Base-by-base conservation (phyloP, 2,888 invertebrate species). In the Drosophila affinis region DNA sequence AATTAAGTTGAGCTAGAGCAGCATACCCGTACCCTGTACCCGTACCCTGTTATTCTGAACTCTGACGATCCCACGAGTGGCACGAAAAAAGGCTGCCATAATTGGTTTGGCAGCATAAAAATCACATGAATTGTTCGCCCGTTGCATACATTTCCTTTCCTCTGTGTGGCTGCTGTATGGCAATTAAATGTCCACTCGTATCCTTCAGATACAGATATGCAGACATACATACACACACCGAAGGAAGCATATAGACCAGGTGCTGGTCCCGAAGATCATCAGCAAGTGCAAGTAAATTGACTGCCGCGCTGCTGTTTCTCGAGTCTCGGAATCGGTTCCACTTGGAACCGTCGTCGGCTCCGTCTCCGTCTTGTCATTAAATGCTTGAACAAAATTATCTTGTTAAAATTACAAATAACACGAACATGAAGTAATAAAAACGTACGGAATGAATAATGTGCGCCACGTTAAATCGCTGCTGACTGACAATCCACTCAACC, bases 331-430 rank as follows among this genome's bases (percentile, higher is more conserved):
- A 3, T 21, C 39, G 58, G 51, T 56, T 34, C 68, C 14, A 46
- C 54, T 58, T 39, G 39, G 39, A 21, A 21, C 21, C 21, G 21
- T 21, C 21, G 21, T 21, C 21, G 21, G 3, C 21, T 21, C 21
- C 21, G 21, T 21, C 39, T 39, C 14, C 58, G 61, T 58, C 65
- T 77, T 74, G 87, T 89, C 90, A 90, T 91, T 91, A 90, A 90
- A 90, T 89, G 90, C 87, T 87, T 87, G 88, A 90, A 84, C 83
- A 90, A 91, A 90, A 90, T 90, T 90, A 90, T 90, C 90, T 90
- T 91, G 90, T 90, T 90, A 91, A 90, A 91, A 90, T 90, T 91
- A 91, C 90, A 91, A 91, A 91, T 90, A 90, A 91, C 91, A 91
- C 87, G 89, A 90, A 87, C 84, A 81, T 85, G 81, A 65, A 87